phyloP scores from a whole-genome alignment of 2,113 vertebrate species.

The Pachyramphus minor region DNA sequence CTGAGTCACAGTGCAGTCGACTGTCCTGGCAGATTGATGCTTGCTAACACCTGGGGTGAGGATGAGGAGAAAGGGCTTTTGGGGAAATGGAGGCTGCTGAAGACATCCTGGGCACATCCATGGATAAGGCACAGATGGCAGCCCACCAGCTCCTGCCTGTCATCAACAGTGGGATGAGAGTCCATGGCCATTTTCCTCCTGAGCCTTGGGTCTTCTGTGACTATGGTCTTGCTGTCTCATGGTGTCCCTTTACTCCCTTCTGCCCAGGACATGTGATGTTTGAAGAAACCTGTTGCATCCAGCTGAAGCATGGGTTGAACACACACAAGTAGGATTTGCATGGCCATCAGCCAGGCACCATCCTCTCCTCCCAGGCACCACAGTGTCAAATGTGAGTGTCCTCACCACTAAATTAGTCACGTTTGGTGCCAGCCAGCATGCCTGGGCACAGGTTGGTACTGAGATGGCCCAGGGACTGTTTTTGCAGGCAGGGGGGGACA shows the following conservation, averaged over 20 bases:
- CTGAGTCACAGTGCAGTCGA: background rate
- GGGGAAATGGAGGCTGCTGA: background rate
- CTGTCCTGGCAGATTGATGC: accelerated
- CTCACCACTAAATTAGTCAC: accelerated
- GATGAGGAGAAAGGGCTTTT: background rate
- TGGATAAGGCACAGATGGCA: background rate
- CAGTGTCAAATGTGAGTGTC: accelerated
- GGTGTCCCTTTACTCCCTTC: background rate
- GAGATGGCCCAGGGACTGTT: background rate
- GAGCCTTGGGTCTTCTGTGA: background rate
- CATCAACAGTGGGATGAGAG: background rate
- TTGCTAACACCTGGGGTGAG: background rate
- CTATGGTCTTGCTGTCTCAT: background rate
- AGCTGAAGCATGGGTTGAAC: background rate
- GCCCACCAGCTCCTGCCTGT: background rate
- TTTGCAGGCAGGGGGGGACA: accelerated
- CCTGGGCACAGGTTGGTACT: background rate
- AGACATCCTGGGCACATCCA: background rate
- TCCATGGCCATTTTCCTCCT: background rate
- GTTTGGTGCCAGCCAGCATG: background rate
- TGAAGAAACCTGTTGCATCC: background rate
- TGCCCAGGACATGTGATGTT: accelerated
- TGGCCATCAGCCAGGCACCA: background rate
- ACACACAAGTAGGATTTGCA: accelerated
- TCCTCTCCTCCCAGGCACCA: background rate